Percentiles rank a stretch among this genome's conserved stretches.
These are phyloP conservation scores for Alentia gelatinosa DNA, from an alignment of 2,888 invertebrate genomes.

Conservation along the genomic window DNA sequence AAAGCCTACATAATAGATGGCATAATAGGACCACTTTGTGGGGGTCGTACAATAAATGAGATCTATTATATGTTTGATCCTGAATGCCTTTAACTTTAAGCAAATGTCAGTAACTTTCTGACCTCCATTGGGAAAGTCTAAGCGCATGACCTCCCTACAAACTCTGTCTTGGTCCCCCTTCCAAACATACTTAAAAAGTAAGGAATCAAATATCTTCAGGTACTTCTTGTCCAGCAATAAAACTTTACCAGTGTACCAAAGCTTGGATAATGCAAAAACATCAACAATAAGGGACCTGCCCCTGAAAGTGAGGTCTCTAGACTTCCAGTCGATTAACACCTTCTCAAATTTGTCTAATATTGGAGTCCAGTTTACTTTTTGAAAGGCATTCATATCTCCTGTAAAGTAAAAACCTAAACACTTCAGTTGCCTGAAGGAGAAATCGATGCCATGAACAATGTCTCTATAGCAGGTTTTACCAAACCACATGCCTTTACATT, in stretches of 20 bases:
- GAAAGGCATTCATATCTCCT: neutral
- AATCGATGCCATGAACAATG: neutral
- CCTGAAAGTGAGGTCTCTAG: constrained; percentile 22
- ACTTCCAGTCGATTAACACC: neutral
- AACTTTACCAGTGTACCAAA: neutral
- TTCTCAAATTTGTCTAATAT: neutral
- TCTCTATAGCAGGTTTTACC: neutral
- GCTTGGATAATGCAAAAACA: neutral
- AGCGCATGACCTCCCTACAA: neutral
- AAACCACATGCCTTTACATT: constrained; percentile 44
- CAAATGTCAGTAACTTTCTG: neutral
- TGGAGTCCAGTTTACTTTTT: neutral
- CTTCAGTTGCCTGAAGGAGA: neutral
- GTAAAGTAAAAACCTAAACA: neutral
- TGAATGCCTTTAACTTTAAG: neutral
- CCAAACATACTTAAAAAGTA: neutral
- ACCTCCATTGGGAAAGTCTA: neutral
- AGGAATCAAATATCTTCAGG: neutral
- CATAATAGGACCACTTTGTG: neutral
- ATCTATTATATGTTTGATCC: neutral
- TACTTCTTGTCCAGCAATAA: neutral
- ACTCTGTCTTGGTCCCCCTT: neutral
- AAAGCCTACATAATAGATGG: neutral
- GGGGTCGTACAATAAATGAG: neutral
- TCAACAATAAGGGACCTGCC: neutral